Base-by-base conservation (phyloP, 2,888 invertebrate species). In the Sphaerophoria taeniata region DNA sequence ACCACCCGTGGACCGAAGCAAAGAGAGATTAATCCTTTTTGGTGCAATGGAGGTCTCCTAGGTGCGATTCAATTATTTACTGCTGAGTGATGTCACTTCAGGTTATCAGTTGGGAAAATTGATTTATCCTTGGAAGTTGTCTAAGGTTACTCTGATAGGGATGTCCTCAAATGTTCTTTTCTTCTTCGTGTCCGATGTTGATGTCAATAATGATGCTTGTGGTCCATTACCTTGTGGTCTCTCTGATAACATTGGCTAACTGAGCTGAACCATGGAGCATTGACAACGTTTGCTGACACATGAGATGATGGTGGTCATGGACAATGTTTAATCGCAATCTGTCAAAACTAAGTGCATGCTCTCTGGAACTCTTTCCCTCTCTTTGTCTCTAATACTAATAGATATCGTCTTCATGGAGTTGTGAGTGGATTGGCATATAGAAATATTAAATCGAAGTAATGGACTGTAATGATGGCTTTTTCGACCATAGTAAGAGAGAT, bases 1-100 rank as follows among this genome's bases (percentile, higher is more conserved):
- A 55, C 3, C 11, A 16, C 39, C 49, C 6, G 43, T 6, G 9
- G n/a, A 33, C n/a, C 45, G 63, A 65, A 70, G 14, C 39, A 53
- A 43, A 12, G 55, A 34, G 56, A 79, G 84, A 84, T 79, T 79
- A 75, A 84, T 84, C 67, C 72, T 75, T n/a, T 36, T 58, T 9
- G 60, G 58, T 69, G 71, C 51, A 39, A 6, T 51, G 69, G 16
- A 31, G 53, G 53, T 67, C 61, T 65, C 16, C 55, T 76, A 73
- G 85, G 85, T 85, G 85, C 76, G 85, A 85, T 85, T 85, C 85
- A 81, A 85, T 81, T 85, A 85, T 85, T 85, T 85, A 81, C 85
- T 71, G 72, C 85, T 76, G 80, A 85, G 85, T 81, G 80, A 77
- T 85, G 81, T 69, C 81, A 80, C 80, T 55, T 71, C 60, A 75